Percentiles rank a stretch among this genome's conserved stretches.
Conservation (phyloP, 1,140 invertebrate genomes). For the Riptortus pedestris region DNA sequence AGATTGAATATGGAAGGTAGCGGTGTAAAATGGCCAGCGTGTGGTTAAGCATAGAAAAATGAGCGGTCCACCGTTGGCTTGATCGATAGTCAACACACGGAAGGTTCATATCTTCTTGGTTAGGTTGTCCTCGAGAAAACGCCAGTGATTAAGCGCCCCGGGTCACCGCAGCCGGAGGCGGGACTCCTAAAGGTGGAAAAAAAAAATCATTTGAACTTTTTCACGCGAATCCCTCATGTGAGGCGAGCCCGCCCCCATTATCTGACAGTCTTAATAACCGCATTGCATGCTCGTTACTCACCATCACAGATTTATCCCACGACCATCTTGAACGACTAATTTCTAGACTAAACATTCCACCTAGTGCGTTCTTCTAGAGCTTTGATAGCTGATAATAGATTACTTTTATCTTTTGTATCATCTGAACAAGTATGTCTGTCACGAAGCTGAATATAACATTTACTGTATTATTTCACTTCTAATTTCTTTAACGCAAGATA, state of each 20-base stretch:
- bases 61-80: no score
- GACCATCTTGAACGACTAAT: no score
- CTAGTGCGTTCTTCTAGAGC: no score
- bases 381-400: no score
- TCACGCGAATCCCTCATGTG: slow-evolving; percentile 7
- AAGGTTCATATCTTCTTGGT: slow-evolving; percentile 5
- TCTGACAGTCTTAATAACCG: slow-evolving; percentile 9
- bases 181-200: background rate
- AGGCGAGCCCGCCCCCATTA: background rate
- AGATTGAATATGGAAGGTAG: no score
- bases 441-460: no score
- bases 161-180: background rate
- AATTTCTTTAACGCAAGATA: no score
- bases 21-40: no score
- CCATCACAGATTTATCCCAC: background rate
- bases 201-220: slow-evolving; percentile 7
- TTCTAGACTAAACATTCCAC: no score
- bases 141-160: background rate
- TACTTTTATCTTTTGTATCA: no score
- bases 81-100: slow-evolving; percentile 3
- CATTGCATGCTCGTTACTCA: background rate
- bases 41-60: background rate
- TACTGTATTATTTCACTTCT: no score
- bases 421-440: no score
- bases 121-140: slow-evolving; percentile 7